phyloP scores from a whole-genome alignment of 2,113 vertebrate genomes.

The Orthochromis malagaraziensis region DNA sequence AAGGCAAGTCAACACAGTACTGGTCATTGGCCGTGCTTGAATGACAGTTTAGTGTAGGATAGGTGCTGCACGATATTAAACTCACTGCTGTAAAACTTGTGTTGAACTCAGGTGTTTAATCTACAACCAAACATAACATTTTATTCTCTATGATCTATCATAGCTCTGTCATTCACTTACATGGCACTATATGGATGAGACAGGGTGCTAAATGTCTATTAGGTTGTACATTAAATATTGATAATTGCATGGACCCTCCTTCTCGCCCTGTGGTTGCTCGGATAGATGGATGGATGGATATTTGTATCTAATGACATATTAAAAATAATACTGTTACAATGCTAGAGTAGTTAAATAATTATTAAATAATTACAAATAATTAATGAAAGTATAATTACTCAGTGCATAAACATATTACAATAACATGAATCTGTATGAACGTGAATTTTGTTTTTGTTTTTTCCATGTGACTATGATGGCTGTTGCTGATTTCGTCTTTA shows the following conservation, averaged over 20 bases:
- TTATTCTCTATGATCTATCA: background rate
- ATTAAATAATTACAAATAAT: background rate
- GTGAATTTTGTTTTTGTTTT: background rate
- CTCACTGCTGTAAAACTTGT: background rate
- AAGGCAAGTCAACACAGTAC: background rate
- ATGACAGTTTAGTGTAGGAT: background rate
- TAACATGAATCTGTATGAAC: background rate
- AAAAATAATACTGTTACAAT: background rate
- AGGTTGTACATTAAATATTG: background rate
- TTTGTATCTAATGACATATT: background rate
- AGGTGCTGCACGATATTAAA: background rate
- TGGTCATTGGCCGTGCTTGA: background rate
- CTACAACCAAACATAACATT: background rate
- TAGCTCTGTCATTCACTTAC: background rate
- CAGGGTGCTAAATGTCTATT: background rate
- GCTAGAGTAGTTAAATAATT: background rate
- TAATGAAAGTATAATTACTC: background rate
- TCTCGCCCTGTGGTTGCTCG: background rate
- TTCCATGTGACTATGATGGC: background rate
- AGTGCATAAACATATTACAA: background rate
- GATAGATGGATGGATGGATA: background rate
- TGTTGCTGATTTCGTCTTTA: background rate
- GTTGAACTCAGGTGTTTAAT: background rate
- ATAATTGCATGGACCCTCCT: background rate
- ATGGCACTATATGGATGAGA: background rate